These are phyloP conservation scores for Polymixis lichenea DNA, from an alignment of 2,888 invertebrate species.

Conservation along the genomic window DNA sequence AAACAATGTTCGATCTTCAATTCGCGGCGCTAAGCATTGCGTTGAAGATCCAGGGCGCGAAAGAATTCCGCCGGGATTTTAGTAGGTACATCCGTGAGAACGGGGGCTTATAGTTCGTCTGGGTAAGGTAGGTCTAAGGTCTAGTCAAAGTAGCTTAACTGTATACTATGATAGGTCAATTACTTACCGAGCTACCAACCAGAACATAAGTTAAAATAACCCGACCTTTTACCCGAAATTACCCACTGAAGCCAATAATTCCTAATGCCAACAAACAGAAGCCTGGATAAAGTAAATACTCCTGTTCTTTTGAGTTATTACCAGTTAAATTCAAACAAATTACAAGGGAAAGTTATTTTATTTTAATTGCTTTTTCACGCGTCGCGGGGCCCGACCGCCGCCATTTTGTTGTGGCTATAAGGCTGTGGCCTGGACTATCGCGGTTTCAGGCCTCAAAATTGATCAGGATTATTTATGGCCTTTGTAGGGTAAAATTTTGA, in stretches of 20 bases:
- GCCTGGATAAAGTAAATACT: slow-evolving; percentile 41
- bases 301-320: slow-evolving; percentile 51
- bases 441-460: slow-evolving; percentile 32
- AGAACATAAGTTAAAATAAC: slow-evolving; percentile 13
- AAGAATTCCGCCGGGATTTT: too few species aligned
- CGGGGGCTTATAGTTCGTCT: too few species aligned
- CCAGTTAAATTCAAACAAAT: slow-evolving; percentile 54
- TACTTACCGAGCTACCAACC: background rate
- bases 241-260: slow-evolving; percentile 24
- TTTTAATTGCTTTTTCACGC: slow-evolving; percentile 69
- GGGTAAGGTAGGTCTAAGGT: too few species aligned
- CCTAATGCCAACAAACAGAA: slow-evolving; percentile 29
- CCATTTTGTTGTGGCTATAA: slow-evolving; percentile 56
- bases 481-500: slow-evolving; percentile 9
- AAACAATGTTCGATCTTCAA: too few species aligned
- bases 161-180: background rate
- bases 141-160: background rate
- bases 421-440: slow-evolving; percentile 22
- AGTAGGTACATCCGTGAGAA: too few species aligned
- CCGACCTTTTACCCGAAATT: slow-evolving; percentile 13
- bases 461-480: slow-evolving; percentile 12
- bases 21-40: too few species aligned
- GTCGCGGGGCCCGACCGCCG: slow-evolving; percentile 23
- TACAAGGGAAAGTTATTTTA: slow-evolving; percentile 54
- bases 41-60: too few species aligned